Evolutionary conservation across 2,113 vertebrate species (phyloP), one percentile per base, ranked within the genome.

Genomic region (Phocoena sinus): DNA sequence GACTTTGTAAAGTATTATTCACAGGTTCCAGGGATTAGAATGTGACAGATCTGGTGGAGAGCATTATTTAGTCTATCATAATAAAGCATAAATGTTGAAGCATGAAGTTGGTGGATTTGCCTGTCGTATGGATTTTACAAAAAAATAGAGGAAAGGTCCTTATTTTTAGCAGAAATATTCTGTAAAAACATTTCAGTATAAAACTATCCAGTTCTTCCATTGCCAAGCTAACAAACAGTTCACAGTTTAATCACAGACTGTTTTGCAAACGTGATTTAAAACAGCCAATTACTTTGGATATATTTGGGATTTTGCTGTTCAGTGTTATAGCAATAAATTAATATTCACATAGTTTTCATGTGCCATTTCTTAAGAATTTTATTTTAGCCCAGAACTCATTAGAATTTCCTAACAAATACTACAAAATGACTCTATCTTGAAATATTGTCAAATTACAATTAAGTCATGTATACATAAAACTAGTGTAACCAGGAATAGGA

Each of bases 201-300:
- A 96, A 95, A 90, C 10, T 62, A 25, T 60, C 76, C 21, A 53
- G 10, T 76, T 97, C 92, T 86, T 12, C 26, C n/a, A 71, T 28
- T 77, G 79, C 68, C 41, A 95, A 83, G 25, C 47, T 65, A 60
- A 82, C 38, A 82, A 60, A 47, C 36, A 90, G 14, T 86, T 71
- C 79, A 87, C n/a, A 93, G 70, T 74, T 95, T 84, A 92, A 82
- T 74, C 71, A 93, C 47, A 94, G 60, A 31, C 28, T 94, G 28
- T 60, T 96, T 92, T 95, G 73, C 56, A 95, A 97, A 97, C 6
- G n/a, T 80, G 41, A 94, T 77, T 94, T 95, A 81, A 92, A 94
- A 53, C 0, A 94, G 44, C 20, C 73, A 92, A 26, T 97, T 94
- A 92, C n/a, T 97, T 92, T 94, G 67, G 26, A 86, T 82, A 31